A percentile compares a stretch with the other conserved stretches of the same genome.
Evolutionary conservation across 2,888 invertebrate genomes (phyloP).

Genomic region (Scrobipalpa costella): DNA sequence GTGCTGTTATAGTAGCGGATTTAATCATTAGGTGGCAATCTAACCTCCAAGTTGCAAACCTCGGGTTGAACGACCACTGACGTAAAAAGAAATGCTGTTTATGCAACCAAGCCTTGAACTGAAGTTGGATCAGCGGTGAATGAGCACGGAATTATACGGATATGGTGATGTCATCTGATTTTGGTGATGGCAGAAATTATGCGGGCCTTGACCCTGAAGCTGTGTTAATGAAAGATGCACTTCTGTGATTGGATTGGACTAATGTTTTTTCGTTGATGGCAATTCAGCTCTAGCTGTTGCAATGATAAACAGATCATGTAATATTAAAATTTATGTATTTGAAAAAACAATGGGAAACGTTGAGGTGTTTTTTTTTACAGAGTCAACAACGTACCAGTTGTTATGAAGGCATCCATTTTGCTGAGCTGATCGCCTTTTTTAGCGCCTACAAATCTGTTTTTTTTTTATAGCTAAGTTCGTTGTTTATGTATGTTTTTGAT

Average conservation of each 20-base stretch:
- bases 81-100: conserved; percentile 22
- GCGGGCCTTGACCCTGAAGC: background rate
- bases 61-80: conserved; percentile 13
- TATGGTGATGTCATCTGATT: background rate
- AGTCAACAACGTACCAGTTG: too few species aligned
- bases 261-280: too few species aligned
- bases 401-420: too few species aligned
- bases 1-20: background rate
- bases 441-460: too few species aligned
- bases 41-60: background rate
- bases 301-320: too few species aligned
- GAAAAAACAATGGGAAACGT: too few species aligned
- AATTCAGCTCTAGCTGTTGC: too few species aligned
- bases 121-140: background rate
- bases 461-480: too few species aligned
- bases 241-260: background rate
- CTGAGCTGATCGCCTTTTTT: too few species aligned
- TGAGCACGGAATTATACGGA: background rate
- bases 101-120: conserved; percentile 21
- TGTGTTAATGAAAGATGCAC: background rate
- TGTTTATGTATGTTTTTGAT: too few species aligned
- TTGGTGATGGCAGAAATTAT: background rate
- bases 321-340: too few species aligned
- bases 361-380: too few species aligned
- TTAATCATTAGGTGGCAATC: background rate